Evolutionary conservation across 2,797 vertebrate species (phyloP).

Genomic region (Tokudaia muenninki): DNA sequence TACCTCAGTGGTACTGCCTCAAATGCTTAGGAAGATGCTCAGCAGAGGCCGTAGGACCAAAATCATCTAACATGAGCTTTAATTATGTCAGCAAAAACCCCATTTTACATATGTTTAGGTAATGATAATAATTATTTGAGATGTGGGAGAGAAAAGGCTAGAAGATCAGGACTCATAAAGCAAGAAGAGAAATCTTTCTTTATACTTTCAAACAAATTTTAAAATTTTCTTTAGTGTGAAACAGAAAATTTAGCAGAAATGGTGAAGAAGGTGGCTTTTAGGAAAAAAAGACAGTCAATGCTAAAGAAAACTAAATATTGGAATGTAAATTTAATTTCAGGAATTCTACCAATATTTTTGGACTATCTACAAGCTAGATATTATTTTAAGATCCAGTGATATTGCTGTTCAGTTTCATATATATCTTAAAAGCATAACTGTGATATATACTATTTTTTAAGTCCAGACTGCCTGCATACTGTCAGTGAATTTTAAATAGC

Average conservation of each 20-base stretch:
- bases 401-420: constrained; percentile 7
- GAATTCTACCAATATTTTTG: not conserved
- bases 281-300: not conserved
- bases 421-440: constrained; percentile 34
- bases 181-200: not conserved
- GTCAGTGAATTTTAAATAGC: constrained; percentile 48
- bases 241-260: not conserved
- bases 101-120: not conserved
- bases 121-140: not conserved
- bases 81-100: not conserved
- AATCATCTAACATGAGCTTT: not conserved
- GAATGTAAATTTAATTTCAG: constrained; percentile 9
- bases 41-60: not conserved
- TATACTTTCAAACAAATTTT: not conserved
- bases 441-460: not conserved
- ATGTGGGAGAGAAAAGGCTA: not conserved
- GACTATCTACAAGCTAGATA: not conserved
- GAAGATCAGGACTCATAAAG: not conserved
- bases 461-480: not conserved
- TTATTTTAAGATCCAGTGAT: not conserved
- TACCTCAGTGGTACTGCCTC: not conserved
- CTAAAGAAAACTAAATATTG: not conserved
- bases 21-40: not conserved
- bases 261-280: not conserved
- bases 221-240: not conserved